Conservation (phyloP, 2,113 vertebrate species). For the Nerophis ophidion region DNA sequence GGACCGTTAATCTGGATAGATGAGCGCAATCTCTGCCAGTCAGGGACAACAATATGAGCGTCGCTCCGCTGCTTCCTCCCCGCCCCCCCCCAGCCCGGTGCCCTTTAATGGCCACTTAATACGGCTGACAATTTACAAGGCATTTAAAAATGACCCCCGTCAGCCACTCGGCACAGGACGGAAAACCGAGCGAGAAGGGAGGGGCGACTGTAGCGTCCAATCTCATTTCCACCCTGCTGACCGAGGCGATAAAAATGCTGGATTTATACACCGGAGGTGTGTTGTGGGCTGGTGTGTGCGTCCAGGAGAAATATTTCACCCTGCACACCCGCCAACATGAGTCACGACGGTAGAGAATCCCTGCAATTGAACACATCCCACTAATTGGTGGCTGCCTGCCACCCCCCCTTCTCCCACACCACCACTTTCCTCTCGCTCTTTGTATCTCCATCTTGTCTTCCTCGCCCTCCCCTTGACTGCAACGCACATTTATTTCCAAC, state of each 20-base stretch:
- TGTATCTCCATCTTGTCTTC: neutral
- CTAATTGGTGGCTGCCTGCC: slow-evolving; percentile 85
- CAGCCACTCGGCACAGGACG: slow-evolving; percentile 53
- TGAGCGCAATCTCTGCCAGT: slow-evolving; percentile 45
- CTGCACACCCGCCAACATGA: slow-evolving; percentile 73
- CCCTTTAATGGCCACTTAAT: slow-evolving; percentile 73
- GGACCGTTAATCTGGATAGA: slow-evolving; percentile 56
- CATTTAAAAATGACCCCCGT: slow-evolving; percentile 71
- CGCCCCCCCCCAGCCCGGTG: slow-evolving; percentile 55
- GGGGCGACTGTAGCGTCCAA: slow-evolving; percentile 49
- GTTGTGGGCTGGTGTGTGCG: slow-evolving; percentile 19
- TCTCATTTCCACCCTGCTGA: slow-evolving; percentile 60
- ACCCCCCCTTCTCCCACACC: no score
- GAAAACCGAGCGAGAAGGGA: slow-evolving; percentile 33
- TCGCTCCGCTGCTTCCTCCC: slow-evolving; percentile 45
- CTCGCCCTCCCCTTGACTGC: slow-evolving; percentile 10
- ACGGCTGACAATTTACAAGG: slow-evolving; percentile 74
- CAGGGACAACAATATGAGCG: slow-evolving; percentile 46
- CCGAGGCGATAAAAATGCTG: slow-evolving; percentile 56
- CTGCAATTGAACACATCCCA: slow-evolving; percentile 78
- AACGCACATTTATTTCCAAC: slow-evolving; percentile 31
- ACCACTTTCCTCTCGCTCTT: slow-evolving; percentile 6
- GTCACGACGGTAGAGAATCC: slow-evolving; percentile 71
- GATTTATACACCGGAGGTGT: slow-evolving; percentile 56
- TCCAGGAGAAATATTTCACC: slow-evolving; percentile 57